phyloP scores from a whole-genome alignment of 1,140 invertebrate genomes.

The Drosophila dunni region DNA sequence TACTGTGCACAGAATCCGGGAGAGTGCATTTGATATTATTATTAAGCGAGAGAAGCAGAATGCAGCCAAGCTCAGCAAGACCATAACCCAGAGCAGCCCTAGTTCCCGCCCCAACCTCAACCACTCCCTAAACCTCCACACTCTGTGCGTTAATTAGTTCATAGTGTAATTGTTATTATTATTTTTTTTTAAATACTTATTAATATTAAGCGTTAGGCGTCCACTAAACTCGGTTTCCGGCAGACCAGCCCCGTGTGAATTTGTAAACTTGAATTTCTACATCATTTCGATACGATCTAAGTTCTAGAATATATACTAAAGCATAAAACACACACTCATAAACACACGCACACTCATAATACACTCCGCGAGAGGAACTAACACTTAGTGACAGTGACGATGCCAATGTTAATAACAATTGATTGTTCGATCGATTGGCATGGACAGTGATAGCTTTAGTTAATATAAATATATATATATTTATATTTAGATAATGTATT shows the following conservation, averaged over 20 bases:
- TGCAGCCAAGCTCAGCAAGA: slow-evolving; percentile 6
- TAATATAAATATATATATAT: slow-evolving; percentile 14
- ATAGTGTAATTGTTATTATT: slow-evolving; percentile 74
- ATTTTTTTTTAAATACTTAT: slow-evolving; percentile 60
- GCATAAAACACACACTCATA: slow-evolving; percentile 3
- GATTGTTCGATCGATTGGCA: slow-evolving; percentile 3
- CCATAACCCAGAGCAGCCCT: background rate
- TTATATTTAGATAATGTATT: slow-evolving; percentile 12
- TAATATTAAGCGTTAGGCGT: slow-evolving; percentile 40
- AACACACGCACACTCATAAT: slow-evolving; percentile 1
- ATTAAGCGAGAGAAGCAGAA: slow-evolving; percentile 53
- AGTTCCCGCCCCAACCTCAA: too few species aligned
- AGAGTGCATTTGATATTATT: slow-evolving; percentile 84
- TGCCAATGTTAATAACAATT: background rate
- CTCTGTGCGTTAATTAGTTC: slow-evolving; percentile 74
- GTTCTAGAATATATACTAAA: slow-evolving; percentile 1
- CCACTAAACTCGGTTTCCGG: slow-evolving; percentile 46
- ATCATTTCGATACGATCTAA: background rate
- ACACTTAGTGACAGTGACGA: slow-evolving; percentile 9
- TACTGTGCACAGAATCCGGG: slow-evolving; percentile 89
- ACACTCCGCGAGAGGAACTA: background rate
- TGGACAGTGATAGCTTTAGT: slow-evolving; percentile 42
- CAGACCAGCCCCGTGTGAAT: slow-evolving; percentile 25
- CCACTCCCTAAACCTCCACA: background rate
- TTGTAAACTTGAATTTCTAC: slow-evolving; percentile 32